phyloP scores from a whole-genome alignment of 2,888 invertebrate species.

The Autographa pulchrina region DNA sequence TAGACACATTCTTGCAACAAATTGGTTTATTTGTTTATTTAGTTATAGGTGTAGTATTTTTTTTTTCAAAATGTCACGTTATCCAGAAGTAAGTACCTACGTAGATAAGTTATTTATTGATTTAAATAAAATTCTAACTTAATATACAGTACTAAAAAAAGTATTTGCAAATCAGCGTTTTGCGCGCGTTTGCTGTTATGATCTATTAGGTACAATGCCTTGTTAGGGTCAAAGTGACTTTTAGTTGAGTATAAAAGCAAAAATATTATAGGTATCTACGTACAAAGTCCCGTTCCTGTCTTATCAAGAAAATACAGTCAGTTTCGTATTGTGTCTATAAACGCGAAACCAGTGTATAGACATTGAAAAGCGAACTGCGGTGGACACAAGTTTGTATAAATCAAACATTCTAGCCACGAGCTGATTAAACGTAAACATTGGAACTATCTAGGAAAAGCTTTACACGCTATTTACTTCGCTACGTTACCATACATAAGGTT shows the following conservation, averaged over 20 bases:
- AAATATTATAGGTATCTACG: no score
- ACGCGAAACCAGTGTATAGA: constrained; percentile 32
- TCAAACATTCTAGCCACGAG: constrained; percentile 52
- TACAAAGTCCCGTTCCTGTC: not conserved
- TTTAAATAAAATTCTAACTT: no score
- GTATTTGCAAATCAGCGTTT: no score
- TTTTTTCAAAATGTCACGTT: not conserved
- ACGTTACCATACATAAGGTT: constrained; percentile 12
- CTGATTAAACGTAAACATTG: constrained; percentile 63
- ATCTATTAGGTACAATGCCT: no score
- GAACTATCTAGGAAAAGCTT: constrained; percentile 40
- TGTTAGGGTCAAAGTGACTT: no score
- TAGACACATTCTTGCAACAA: not conserved
- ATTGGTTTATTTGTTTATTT: not conserved
- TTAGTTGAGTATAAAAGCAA: no score
- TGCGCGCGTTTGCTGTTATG: no score
- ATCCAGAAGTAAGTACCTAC: not conserved
- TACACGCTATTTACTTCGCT: constrained; percentile 31
- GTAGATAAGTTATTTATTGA: no score
- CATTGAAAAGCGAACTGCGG: constrained; percentile 45
- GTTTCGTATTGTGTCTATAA: constrained; percentile 13
- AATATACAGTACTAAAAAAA: no score
- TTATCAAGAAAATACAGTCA: not conserved
- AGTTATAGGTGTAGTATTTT: not conserved
- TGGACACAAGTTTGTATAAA: constrained; percentile 56